These are phyloP conservation scores for Drosophila niveifrons DNA, from an alignment of 2,888 invertebrate species.

Conservation along the genomic window DNA sequence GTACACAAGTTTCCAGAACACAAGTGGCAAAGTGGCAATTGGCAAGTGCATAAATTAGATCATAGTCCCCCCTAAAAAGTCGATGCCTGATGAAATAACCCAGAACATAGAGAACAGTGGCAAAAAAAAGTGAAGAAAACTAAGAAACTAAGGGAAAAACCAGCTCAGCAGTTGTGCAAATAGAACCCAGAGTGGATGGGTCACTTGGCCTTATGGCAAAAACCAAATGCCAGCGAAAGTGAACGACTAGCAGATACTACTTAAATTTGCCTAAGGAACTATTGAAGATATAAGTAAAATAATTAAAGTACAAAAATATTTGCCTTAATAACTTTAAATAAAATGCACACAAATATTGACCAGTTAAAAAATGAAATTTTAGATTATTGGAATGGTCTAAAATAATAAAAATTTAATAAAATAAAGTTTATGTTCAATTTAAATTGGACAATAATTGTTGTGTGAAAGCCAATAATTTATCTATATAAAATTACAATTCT, in stretches of 20 bases:
- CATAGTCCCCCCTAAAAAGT: constrained; percentile 24
- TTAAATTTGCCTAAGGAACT: neutral
- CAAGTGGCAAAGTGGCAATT: neutral
- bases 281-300: too few species aligned
- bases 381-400: too few species aligned
- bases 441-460: too few species aligned
- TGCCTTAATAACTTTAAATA: too few species aligned
- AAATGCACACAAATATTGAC: too few species aligned
- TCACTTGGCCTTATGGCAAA: constrained; percentile 35
- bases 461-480: too few species aligned
- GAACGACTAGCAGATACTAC: constrained; percentile 12
- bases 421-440: too few species aligned
- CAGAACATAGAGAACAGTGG: constrained; percentile 1
- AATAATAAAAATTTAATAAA: too few species aligned
- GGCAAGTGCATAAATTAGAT: constrained; percentile 51
- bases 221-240: neutral
- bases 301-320: too few species aligned
- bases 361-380: too few species aligned
- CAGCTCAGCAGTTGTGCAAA: constrained; percentile 52
- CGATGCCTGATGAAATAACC: constrained; percentile 38
- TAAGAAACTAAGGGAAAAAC: constrained; percentile 35
- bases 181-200: constrained; percentile 38
- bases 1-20: constrained; percentile 12
- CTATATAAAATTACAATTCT: too few species aligned
- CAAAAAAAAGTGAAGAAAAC: neutral